These are phyloP conservation scores for Cercopithecus mona DNA, from an alignment of 2,113 vertebrate species.

Conservation along the genomic window DNA sequence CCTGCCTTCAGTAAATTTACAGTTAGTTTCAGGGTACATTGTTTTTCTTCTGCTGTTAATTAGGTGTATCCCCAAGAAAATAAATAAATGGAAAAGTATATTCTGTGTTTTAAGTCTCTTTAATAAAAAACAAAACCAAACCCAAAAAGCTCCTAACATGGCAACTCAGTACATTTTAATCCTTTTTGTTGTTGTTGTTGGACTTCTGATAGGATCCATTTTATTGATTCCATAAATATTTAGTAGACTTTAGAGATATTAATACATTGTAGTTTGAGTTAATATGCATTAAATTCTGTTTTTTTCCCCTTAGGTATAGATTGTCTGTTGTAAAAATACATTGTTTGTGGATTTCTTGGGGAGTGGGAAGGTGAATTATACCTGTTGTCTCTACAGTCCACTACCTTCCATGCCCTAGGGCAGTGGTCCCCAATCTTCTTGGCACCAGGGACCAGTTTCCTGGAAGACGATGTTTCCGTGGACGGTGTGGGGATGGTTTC, in stretches of 20 bases:
- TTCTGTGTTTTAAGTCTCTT: constrained; percentile 38
- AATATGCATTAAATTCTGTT: constrained; percentile 6
- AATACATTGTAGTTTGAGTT: not conserved
- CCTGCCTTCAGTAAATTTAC: constrained; percentile 11
- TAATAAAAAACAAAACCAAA: constrained; percentile 39
- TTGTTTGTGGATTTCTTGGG: not conserved
- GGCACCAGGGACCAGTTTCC: too few species aligned
- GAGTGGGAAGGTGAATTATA: not conserved
- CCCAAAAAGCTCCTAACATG: not conserved
- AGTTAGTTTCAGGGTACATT: constrained; percentile 36
- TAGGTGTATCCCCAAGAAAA: constrained; percentile 42
- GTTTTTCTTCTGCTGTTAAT: constrained; percentile 29
- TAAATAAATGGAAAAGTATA: constrained; percentile 16
- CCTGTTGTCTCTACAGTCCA: not conserved
- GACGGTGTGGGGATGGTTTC: too few species aligned
- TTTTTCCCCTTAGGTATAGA: not conserved
- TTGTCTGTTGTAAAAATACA: not conserved
- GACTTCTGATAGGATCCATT: not conserved
- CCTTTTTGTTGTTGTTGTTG: not conserved
- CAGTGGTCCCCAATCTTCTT: too few species aligned
- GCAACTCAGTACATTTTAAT: constrained; percentile 23
- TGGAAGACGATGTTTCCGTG: too few species aligned
- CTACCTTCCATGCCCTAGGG: not conserved
- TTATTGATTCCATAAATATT: constrained; percentile 31
- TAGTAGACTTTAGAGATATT: not conserved